Percentiles rank a stretch among this genome's conserved stretches.
Evolutionary conservation across 2,888 invertebrate genomes (phyloP).

Genomic region (Acronicta alni): DNA sequence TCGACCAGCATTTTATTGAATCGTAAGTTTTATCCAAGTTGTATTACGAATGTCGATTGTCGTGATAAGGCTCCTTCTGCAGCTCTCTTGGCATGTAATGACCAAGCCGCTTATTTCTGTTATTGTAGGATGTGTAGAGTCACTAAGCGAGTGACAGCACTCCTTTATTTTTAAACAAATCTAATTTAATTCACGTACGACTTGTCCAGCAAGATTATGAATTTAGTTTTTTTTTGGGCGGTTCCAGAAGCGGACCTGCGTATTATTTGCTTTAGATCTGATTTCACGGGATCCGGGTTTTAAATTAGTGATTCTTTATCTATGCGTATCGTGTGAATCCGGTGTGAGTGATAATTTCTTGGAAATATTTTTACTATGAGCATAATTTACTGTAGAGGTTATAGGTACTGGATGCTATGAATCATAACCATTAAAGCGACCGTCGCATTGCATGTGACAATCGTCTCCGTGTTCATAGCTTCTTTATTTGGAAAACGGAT

Average conservation of each 20-base stretch:
- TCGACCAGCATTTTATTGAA: constrained; percentile 43
- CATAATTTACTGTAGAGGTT: constrained; percentile 25
- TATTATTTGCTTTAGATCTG: constrained; percentile 21
- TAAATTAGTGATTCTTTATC: constrained; percentile 15
- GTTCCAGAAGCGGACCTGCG: constrained; percentile 41
- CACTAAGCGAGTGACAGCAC: constrained; percentile 4
- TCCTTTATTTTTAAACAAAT: constrained; percentile 9
- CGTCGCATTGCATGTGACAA: constrained; percentile 44
- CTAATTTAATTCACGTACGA: constrained; percentile 16
- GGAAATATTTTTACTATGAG: constrained; percentile 10
- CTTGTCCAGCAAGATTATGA: constrained; percentile 2
- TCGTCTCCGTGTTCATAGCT: constrained; percentile 2
- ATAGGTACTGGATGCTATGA: constrained; percentile 28
- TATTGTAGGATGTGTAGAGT: constrained; percentile 56
- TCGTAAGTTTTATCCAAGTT: constrained; percentile 61
- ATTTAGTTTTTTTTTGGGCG: constrained; percentile 49
- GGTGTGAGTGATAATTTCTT: constrained; percentile 11
- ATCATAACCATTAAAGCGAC: constrained; percentile 22
- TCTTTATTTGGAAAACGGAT: background rate
- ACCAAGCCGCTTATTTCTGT: constrained; percentile 76
- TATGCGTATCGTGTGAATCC: constrained; percentile 21
- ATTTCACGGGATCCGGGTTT: constrained; percentile 7
- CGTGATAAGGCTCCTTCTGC: constrained; percentile 54
- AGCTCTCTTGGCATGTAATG: constrained; percentile 62
- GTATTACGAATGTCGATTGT: constrained; percentile 22